Base-by-base conservation (phyloP, 2,797 vertebrate species). In the Xiphorhynchus erythropygius region DNA sequence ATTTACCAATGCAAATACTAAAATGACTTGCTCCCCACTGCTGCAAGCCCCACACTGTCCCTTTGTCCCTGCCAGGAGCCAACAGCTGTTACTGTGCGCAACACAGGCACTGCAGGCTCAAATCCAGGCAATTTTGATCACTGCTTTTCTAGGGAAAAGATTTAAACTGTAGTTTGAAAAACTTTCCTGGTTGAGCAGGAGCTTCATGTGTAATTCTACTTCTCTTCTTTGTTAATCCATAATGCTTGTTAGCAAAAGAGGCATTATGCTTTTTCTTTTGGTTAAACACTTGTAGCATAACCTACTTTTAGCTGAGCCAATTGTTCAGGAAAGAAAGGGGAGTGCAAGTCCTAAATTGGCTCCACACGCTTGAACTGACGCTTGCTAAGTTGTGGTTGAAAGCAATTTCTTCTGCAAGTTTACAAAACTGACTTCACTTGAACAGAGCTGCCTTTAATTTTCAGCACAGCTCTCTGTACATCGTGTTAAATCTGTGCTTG, bases 11-110 rank as follows among this genome's bases (percentile, higher is more conserved):
- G 37, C 46, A 92, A 87, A 94, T 37, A 68, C 56, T 63, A 47
- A 69, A 93, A 63, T 82, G 79, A 88, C 79, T 84, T 78, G 50
- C 42, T 85, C 69, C 47, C 70, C 62, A 64, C 84, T 96, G 87
- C 84, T 91, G 62, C 57, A 89, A 86, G 50, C n/a, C 30, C 47
- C 6, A 7, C 27, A 10, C 22, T 71, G 55, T 65, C 74, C 76
- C 67, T n/a, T 46, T 67, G 33, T n/a, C 37, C 70, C 55, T 91
- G 76, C 73, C 79, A 94, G 62, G 71, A 83, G 13, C 23, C 4
- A 2, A 25, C 80, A 89, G 89, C 85, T 92, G 84, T 89, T 89
- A 28, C 57, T 62, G 35, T 12, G 52, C 41, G 57, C 30, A 56
- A 18, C 42, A 53, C 53, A 84, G 56, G 44, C 84, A 37, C 62